phyloP scores from a whole-genome alignment of 2,888 invertebrate species.

The Pomacea canaliculata region DNA sequence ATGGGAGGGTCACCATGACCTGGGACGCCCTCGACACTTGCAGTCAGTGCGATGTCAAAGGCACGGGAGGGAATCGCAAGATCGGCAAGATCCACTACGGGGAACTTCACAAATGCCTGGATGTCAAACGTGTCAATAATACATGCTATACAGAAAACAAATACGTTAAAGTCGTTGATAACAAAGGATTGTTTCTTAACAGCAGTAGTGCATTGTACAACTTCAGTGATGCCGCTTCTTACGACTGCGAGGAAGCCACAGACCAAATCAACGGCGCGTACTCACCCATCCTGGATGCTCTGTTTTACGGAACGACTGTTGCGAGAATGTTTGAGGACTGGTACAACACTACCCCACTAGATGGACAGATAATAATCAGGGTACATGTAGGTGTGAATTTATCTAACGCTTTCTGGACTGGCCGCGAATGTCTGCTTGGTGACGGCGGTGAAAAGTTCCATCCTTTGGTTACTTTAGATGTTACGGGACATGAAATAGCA shows the following conservation, averaged over 20 bases:
- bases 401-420: slow-evolving; percentile 51
- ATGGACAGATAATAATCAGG: slow-evolving; percentile 23
- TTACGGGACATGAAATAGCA: slow-evolving; percentile 45
- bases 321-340: slow-evolving; percentile 49
- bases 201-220: slow-evolving; percentile 10
- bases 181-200: slow-evolving; percentile 19
- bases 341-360: slow-evolving; percentile 30
- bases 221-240: slow-evolving; percentile 30
- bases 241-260: slow-evolving; percentile 37
- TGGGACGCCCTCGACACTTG: neutral
- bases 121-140: slow-evolving; percentile 25
- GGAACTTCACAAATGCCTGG: slow-evolving; percentile 33
- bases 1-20: neutral
- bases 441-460: slow-evolving; percentile 37
- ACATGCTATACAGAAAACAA: slow-evolving; percentile 44
- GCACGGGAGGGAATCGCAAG: slow-evolving; percentile 45
- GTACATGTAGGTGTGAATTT: slow-evolving; percentile 43
- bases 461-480: slow-evolving; percentile 43
- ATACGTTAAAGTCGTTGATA: slow-evolving; percentile 45
- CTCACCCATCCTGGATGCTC: slow-evolving; percentile 44
- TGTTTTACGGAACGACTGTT: slow-evolving; percentile 42
- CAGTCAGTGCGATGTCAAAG: neutral
- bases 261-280: slow-evolving; percentile 46
- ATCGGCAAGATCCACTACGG: slow-evolving; percentile 42
- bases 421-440: slow-evolving; percentile 41